Conservation (phyloP, 2,113 vertebrate species). For the Mus spicilegus region DNA sequence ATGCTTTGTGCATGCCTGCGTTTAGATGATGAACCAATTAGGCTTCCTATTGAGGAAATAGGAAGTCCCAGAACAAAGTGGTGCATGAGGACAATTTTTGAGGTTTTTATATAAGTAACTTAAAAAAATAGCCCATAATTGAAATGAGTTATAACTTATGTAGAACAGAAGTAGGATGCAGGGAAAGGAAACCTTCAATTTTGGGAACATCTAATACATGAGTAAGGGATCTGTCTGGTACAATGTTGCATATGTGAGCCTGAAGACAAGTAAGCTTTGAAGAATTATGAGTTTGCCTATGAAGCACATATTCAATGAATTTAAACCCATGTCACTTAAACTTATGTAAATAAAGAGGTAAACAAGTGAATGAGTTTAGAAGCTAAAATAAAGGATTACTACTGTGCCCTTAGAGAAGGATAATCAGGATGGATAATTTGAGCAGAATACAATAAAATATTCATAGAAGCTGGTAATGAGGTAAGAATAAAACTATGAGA, state of each 20-base stretch:
- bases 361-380: background rate
- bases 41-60: background rate
- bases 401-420: background rate
- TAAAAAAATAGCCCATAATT: background rate
- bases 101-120: background rate
- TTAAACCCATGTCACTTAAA: background rate
- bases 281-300: background rate
- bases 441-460: background rate
- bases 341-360: background rate
- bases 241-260: background rate
- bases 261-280: background rate
- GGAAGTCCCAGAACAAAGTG: background rate
- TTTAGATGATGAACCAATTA: background rate
- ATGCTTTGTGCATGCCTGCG: too few species aligned
- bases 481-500: background rate
- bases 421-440: background rate
- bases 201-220: background rate
- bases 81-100: background rate
- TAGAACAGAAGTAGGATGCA: background rate
- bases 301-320: background rate
- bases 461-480: background rate
- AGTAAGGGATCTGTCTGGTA: background rate
- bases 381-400: background rate
- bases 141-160: background rate
- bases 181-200: background rate